These are phyloP conservation scores for Lamellibrachia satsuma DNA, from an alignment of 2,888 invertebrate species.

Conservation along the genomic window DNA sequence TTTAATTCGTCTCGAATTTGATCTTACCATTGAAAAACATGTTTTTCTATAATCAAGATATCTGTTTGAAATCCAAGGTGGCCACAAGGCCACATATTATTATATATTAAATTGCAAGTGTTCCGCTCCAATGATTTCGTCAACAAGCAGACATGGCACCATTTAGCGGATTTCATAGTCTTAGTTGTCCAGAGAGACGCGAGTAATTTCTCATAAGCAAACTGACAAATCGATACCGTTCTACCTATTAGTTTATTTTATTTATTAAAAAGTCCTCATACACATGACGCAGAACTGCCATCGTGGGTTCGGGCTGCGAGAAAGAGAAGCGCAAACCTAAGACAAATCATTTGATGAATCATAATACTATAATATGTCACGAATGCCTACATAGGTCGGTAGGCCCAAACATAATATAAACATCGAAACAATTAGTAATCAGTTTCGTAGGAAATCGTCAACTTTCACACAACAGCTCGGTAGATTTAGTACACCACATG, in stretches of 20 bases:
- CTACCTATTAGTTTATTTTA: neutral
- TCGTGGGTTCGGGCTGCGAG: neutral
- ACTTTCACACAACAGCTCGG: neutral
- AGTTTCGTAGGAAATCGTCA: neutral
- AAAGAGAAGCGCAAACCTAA: neutral
- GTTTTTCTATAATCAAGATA: no score
- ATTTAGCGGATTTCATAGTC: neutral
- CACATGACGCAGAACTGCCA: neutral
- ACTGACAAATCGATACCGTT: neutral
- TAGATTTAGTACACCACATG: neutral
- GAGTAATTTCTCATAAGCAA: neutral
- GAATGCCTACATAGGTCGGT: neutral
- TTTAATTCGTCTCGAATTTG: no score
- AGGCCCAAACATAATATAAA: neutral
- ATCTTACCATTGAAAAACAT: no score
- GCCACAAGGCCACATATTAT: no score
- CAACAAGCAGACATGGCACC: neutral
- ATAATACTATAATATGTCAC: neutral
- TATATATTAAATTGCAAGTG: neutral
- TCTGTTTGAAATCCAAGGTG: no score
- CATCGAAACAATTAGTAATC: neutral
- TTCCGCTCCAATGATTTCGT: neutral
- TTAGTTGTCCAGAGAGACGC: neutral
- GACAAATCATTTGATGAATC: neutral
- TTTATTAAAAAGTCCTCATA: neutral